Evolutionary conservation across 2,797 vertebrate genomes (phyloP).

Genomic region (Graptemys geographica): DNA sequence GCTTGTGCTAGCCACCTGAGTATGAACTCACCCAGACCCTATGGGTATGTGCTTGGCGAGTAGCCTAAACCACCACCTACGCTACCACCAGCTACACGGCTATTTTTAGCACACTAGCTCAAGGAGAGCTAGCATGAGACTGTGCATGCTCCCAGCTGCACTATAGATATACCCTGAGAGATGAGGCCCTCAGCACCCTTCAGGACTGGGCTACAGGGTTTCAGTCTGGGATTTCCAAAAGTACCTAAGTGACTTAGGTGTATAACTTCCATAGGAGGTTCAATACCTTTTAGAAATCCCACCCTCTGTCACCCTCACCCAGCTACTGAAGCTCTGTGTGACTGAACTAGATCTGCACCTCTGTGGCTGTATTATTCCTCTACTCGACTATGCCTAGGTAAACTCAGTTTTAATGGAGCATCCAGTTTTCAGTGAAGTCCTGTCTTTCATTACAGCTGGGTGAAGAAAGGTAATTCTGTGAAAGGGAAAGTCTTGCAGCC

Average conservation of each 20-base stretch:
- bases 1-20: neutral
- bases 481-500: neutral
- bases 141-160: no score
- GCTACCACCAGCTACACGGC: neutral
- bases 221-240: neutral
- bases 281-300: neutral
- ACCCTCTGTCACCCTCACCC: accelerated
- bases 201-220: neutral
- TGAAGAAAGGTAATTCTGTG: conserved; percentile 5
- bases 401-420: neutral
- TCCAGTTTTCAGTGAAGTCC: conserved; percentile 2
- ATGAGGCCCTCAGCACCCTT: neutral
- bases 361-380: neutral
- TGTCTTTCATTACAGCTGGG: neutral
- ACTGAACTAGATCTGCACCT: neutral
- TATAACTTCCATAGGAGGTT: neutral
- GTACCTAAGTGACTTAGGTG: neutral
- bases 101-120: neutral
- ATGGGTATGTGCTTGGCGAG: neutral
- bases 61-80: neutral
- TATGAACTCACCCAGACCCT: neutral
- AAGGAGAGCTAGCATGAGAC: neutral
- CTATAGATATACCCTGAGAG: neutral
- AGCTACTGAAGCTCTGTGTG: neutral
- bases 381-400: neutral